These are phyloP conservation scores for Hirudinaria manillensis DNA, from an alignment of 2,888 invertebrate genomes.

Conservation along the genomic window DNA sequence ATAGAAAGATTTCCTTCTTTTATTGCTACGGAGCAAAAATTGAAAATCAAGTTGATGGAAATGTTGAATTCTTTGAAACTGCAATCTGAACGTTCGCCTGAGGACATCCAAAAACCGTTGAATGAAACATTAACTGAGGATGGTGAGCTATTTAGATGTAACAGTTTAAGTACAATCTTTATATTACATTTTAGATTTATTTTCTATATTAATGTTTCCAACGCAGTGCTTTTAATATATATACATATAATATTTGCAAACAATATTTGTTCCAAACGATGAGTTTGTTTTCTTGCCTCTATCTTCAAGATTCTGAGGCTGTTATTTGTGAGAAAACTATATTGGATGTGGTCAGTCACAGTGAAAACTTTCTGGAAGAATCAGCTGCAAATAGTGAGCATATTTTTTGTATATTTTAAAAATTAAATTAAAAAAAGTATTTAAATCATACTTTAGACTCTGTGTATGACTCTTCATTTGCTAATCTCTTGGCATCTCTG, in stretches of 20 bases:
- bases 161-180: not conserved
- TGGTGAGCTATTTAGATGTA: not conserved
- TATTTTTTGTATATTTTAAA: not conserved
- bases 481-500: constrained; percentile 23
- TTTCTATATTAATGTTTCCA: too few relatives aligned
- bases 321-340: constrained; percentile 1
- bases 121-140: not conserved
- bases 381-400: not conserved
- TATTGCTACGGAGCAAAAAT: too few relatives aligned
- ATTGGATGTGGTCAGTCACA: not conserved
- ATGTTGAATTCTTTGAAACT: too few relatives aligned
- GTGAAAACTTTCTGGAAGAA: not conserved
- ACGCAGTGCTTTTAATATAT: too few relatives aligned
- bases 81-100: not conserved
- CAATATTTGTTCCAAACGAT: too few relatives aligned
- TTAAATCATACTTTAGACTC: constrained; percentile 13
- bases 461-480: not conserved
- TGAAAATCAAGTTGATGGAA: too few relatives aligned
- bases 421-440: not conserved
- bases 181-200: too few relatives aligned
- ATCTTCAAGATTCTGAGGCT: not conserved
- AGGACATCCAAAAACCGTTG: not conserved
- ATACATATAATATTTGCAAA: too few relatives aligned
- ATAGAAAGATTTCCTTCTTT: too few relatives aligned
- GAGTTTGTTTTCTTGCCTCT: not conserved